Evolutionary conservation across 2,113 vertebrate genomes (phyloP).

Genomic region (Panthera leo): DNA sequence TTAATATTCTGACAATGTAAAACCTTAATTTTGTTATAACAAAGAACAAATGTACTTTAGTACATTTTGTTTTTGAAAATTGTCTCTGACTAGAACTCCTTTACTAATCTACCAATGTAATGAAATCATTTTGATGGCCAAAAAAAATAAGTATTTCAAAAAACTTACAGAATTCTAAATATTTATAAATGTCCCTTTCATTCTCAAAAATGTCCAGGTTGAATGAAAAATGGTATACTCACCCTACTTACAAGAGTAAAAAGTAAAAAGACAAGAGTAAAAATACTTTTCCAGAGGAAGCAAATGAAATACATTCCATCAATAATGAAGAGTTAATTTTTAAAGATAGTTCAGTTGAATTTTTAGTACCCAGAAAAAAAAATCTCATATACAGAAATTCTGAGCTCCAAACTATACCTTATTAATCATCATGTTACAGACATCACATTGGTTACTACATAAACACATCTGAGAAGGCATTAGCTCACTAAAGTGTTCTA

Average conservation of each 20-base stretch:
- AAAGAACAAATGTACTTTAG: neutral
- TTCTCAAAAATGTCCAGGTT: slow-evolving; percentile 38
- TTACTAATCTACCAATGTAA: slow-evolving; percentile 16
- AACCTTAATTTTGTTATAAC: neutral
- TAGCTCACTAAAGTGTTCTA: neutral
- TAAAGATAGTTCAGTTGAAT: slow-evolving; percentile 6
- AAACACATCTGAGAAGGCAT: slow-evolving; percentile 25
- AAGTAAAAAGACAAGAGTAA: neutral
- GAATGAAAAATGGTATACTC: neutral
- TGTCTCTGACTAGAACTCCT: neutral
- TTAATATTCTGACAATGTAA: slow-evolving; percentile 21
- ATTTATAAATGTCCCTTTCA: neutral
- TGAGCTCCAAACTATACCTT: slow-evolving; percentile 14
- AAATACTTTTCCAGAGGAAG: slow-evolving; percentile 11
- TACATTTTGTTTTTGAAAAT: slow-evolving; percentile 47
- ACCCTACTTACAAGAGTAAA: neutral
- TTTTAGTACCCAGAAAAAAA: neutral
- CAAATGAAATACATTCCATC: slow-evolving; percentile 13
- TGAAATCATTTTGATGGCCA: neutral
- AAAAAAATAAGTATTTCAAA: slow-evolving; percentile 2
- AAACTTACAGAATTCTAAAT: slow-evolving; percentile 18
- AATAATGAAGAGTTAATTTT: slow-evolving; percentile 10
- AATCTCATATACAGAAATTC: slow-evolving; percentile 1
- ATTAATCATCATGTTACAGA: slow-evolving; percentile 32
- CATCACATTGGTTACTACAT: slow-evolving; percentile 5